Evolutionary conservation across 2,113 vertebrate genomes (phyloP).

Genomic region (Australoheros scitulus): DNA sequence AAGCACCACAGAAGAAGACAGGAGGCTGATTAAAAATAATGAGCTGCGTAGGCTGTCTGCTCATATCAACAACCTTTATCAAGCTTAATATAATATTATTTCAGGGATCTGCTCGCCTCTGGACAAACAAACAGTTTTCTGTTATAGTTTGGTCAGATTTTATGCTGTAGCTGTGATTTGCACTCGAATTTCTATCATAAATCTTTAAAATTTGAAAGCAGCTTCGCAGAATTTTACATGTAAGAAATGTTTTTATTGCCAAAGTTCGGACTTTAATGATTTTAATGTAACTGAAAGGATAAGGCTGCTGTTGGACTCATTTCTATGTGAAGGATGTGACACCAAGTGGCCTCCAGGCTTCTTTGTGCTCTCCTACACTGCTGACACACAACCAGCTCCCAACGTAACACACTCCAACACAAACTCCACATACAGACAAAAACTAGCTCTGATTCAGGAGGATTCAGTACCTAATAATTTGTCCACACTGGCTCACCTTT

Average conservation of each 20-base stretch:
- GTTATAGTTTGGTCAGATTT: neutral
- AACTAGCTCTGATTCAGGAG: too few species aligned
- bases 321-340: too few species aligned
- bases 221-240: neutral
- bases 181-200: too few species aligned
- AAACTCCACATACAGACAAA: neutral
- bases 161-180: neutral
- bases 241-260: neutral
- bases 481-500: too few species aligned
- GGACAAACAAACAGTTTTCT: neutral
- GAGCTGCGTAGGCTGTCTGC: neutral
- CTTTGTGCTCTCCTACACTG: too few species aligned
- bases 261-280: neutral
- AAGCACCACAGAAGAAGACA: neutral
- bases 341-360: too few species aligned
- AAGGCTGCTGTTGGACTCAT: too few species aligned
- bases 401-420: neutral
- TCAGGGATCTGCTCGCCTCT: neutral
- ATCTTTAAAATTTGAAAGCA: neutral
- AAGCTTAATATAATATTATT: neutral
- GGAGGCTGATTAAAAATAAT: conserved; percentile 10
- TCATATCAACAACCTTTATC: neutral
- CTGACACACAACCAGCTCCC: neutral
- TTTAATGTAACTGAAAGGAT: too few species aligned
- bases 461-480: too few species aligned